Base-by-base conservation (phyloP, 2,797 vertebrate genomes). In the Synaphobranchus kaupii region DNA sequence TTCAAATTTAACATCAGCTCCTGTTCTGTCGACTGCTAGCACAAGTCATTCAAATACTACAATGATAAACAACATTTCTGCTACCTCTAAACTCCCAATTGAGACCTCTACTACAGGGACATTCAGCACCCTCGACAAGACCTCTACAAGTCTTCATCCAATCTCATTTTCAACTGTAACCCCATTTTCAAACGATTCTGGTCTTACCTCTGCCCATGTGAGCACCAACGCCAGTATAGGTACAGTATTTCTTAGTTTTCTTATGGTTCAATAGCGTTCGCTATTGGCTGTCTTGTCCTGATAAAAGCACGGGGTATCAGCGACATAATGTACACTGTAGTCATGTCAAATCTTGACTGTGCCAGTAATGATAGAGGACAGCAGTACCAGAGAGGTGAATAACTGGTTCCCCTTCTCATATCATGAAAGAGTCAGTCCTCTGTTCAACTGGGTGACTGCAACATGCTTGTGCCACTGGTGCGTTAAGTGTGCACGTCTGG, bases 191-290 rank as follows among this genome's bases (percentile, higher is more conserved):
- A 83, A 48, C 17, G 28, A 15, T 31, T 54, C 82, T 28, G 54
- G 20, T 1, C 7, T 52, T 56, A 56, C 71, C 31, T 54, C 15
- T 50, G 66, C 52, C n/a, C 54, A 54, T 84, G 25, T 34, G 34
- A 84, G 60, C 39, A 54, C 68, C 82, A 84, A 22, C 34, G 39
- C 81, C 39, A 76, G 44, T 76, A 12, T 22, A 56, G 86, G 86
- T 87, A 84, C 15, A 50, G 15, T 39, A 44, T 4, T 47, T 22
- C 66, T 71, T 48, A 56, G 39, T 39, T 39, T 39, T 20, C 39
- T 73, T 87, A 44, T 15, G 25, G 60, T 66, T 86, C 78, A 52
- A 15, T 39, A 13, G 34, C 6, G 9, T 86, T 63, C n/a, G 47
- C 39, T 39, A 39, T 39, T 56, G 54, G 15, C 15, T 56, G 66